Evolutionary conservation across 2,113 vertebrate species (phyloP).

Genomic region (rat (Rattus norvegicus)): DNA sequence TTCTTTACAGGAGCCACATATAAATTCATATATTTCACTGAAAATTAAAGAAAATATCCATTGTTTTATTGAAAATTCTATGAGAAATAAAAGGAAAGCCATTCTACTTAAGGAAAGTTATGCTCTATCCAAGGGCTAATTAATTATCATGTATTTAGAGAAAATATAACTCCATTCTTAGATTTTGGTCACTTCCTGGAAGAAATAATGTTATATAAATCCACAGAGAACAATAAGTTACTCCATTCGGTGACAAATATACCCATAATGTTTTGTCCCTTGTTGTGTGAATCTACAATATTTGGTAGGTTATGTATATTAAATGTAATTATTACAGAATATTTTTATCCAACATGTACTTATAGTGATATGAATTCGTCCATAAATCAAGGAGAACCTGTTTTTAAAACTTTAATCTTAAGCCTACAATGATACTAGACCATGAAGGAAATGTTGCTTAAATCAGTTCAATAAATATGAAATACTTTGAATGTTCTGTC

Average conservation of each 20-base stretch:
- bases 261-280: too few species aligned
- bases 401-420: neutral
- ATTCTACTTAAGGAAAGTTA: neutral
- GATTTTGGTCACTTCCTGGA: neutral
- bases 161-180: neutral
- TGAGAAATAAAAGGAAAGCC: neutral
- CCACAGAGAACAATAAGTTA: neutral
- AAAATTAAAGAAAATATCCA: slow-evolving; percentile 18
- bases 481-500: slow-evolving; percentile 25
- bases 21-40: neutral
- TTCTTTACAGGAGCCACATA: neutral
- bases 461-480: slow-evolving; percentile 12
- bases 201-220: neutral
- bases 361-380: neutral
- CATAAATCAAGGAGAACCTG: neutral
- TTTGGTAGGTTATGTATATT: neutral
- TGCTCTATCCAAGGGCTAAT: neutral
- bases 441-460: neutral
- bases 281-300: neutral
- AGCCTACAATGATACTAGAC: neutral
- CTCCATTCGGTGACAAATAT: too few species aligned
- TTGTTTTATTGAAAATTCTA: neutral
- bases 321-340: neutral
- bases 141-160: neutral
- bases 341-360: neutral